Evolutionary conservation across 2,113 vertebrate species (phyloP).

Genomic region (Phyllostomus discolor): DNA sequence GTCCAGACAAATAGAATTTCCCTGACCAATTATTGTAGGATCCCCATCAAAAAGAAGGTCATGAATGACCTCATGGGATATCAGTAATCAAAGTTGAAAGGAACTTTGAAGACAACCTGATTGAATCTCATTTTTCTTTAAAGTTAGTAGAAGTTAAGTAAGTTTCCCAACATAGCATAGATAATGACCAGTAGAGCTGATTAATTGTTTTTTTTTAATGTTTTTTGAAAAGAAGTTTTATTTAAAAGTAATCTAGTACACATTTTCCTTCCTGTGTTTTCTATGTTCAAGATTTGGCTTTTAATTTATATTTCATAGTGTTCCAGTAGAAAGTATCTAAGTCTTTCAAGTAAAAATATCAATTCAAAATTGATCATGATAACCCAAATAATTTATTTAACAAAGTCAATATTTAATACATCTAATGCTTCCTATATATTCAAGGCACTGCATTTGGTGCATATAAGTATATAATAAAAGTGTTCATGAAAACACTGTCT

Average conservation of each 20-base stretch:
- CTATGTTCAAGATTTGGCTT: background rate
- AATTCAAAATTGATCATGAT: background rate
- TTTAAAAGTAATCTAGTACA: background rate
- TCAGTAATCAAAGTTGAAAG: background rate
- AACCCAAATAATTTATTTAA: background rate
- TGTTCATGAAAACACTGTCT: background rate
- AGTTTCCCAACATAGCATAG: background rate
- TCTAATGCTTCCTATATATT: background rate
- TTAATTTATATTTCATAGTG: conserved; percentile 1
- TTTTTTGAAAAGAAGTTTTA: background rate
- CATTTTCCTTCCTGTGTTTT: background rate
- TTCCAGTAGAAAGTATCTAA: conserved; percentile 6
- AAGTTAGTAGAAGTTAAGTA: background rate
- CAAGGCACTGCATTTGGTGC: background rate
- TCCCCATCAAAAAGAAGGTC: background rate
- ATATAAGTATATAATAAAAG: background rate
- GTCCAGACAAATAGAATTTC: background rate
- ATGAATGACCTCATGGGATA: background rate
- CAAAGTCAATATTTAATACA: background rate
- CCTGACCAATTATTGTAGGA: background rate
- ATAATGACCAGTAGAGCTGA: background rate
- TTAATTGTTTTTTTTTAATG: background rate
- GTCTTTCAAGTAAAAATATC: conserved; percentile 23
- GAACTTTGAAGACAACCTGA: background rate
- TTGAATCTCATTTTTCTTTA: background rate